Percentiles rank a stretch among this genome's conserved stretches.
phyloP scores from a whole-genome alignment of 2,113 vertebrate genomes.

The Gnathonemus longibarbis region DNA sequence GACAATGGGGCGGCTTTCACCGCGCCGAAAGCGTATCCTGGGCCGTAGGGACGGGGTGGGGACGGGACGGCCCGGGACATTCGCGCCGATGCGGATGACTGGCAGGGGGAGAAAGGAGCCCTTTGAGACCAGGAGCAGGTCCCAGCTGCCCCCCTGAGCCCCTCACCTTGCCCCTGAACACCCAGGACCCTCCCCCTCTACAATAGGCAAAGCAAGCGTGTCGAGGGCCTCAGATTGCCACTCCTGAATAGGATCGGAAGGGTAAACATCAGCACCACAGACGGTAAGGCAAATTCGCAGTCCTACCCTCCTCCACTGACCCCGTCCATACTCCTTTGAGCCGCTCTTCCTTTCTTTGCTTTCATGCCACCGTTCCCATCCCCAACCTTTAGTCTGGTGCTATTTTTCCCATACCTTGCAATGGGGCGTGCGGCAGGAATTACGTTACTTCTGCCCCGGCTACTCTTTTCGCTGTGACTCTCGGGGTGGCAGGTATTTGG shows the following conservation, averaged over 20 bases:
- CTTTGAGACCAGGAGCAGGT: slow-evolving; percentile 63
- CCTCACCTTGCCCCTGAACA: slow-evolving; percentile 64
- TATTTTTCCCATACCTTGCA: slow-evolving; percentile 74
- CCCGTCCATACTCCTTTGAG: slow-evolving; percentile 42
- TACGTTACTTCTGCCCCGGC: slow-evolving; percentile 72
- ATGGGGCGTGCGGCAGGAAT: slow-evolving; percentile 67
- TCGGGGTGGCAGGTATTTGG: slow-evolving; percentile 59
- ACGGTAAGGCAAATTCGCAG: slow-evolving; percentile 55
- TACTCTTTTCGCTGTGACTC: slow-evolving; percentile 53
- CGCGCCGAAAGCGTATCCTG: slow-evolving; percentile 79
- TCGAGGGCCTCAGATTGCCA: slow-evolving; percentile 35
- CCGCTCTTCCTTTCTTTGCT: slow-evolving; percentile 20
- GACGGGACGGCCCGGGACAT: slow-evolving; percentile 71
- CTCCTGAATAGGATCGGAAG: slow-evolving; percentile 38
- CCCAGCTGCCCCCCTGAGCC: slow-evolving; percentile 62
- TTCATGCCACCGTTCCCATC: slow-evolving; percentile 57
- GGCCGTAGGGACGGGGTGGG: slow-evolving; percentile 59
- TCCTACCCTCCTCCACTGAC: slow-evolving; percentile 42
- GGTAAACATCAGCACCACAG: slow-evolving; percentile 38
- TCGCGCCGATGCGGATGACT: slow-evolving; percentile 87
- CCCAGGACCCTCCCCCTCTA: slow-evolving; percentile 46
- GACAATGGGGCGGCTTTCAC: slow-evolving; percentile 90
- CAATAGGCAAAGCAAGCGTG: slow-evolving; percentile 41
- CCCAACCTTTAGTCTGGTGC: slow-evolving; percentile 54
- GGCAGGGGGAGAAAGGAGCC: slow-evolving; percentile 59